phyloP scores from a whole-genome alignment of 1,140 invertebrate genomes.

The Drosophila pruinosa region DNA sequence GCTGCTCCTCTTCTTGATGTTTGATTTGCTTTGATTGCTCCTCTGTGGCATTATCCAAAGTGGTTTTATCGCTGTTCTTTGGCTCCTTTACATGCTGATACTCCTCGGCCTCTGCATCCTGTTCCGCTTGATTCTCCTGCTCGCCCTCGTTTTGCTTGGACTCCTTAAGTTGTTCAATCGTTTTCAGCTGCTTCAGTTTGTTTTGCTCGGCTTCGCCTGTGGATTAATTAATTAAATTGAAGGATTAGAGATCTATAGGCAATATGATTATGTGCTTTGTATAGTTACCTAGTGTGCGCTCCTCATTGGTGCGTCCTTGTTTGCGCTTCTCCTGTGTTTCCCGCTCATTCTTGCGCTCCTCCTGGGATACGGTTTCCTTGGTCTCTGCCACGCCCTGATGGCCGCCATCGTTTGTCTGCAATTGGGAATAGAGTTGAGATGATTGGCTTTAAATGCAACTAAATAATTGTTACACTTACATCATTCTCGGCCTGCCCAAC shows the following conservation, averaged over 20 bases:
- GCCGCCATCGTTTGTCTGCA: conserved; percentile 83
- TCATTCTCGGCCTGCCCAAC: conserved; percentile 86
- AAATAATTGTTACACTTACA: conserved; percentile 68
- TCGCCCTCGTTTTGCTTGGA: conserved; percentile 84
- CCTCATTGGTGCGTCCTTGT: conserved; percentile 84
- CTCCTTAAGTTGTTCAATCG: conserved; percentile 83
- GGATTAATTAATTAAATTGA: too few relatives aligned
- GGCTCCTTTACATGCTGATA: conserved; percentile 94
- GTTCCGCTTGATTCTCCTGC: conserved; percentile 73
- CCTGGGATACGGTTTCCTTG: conserved; percentile 82
- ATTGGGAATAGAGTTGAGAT: neutral
- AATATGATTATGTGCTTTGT: neutral
- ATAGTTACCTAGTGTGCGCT: conserved; percentile 84
- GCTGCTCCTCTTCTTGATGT: conserved; percentile 85
- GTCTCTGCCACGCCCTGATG: conserved; percentile 85
- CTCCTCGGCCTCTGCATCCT: conserved; percentile 84
- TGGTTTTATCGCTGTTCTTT: conserved; percentile 86
- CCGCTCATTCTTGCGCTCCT: conserved; percentile 77
- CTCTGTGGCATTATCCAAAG: conserved; percentile 89
- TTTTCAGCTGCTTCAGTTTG: conserved; percentile 86
- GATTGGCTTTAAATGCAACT: neutral
- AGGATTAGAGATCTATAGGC: neutral
- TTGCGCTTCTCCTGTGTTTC: conserved; percentile 73
- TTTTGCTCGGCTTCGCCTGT: conserved; percentile 82
- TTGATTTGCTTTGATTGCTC: conserved; percentile 91